Evolutionary conservation across 2,888 invertebrate species (phyloP).

Genomic region (Hirtodrosophila cameraria): DNA sequence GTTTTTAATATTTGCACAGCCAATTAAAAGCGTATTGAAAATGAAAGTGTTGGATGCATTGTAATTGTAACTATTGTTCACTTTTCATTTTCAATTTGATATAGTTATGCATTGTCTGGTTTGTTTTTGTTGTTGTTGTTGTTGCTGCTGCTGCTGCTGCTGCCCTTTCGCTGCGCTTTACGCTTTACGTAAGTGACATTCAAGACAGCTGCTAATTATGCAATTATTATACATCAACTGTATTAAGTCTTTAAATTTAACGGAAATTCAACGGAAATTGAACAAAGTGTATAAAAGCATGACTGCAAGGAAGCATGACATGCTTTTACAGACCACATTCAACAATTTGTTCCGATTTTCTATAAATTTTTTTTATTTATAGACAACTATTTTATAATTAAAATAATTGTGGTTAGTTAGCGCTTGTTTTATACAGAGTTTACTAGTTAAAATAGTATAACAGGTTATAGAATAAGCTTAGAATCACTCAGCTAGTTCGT

Average conservation of each 20-base stretch:
- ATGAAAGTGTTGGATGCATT: constrained; percentile 68
- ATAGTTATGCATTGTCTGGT: constrained; percentile 66
- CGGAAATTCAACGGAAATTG: constrained; percentile 26
- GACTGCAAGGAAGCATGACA: too few species aligned
- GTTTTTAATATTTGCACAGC: constrained; percentile 37
- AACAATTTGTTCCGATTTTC: too few species aligned
- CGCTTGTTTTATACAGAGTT: too few species aligned
- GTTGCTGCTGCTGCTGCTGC: constrained; percentile 18
- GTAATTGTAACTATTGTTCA: constrained; percentile 51
- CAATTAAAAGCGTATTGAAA: constrained; percentile 61
- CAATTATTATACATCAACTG: constrained; percentile 55
- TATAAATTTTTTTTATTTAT: too few species aligned
- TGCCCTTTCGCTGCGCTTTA: constrained; percentile 63
- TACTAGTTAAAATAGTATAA: too few species aligned
- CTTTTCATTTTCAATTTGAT: constrained; percentile 58
- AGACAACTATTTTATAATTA: too few species aligned
- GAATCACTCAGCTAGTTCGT: too few species aligned
- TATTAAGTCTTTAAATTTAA: constrained; percentile 18
- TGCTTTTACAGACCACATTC: too few species aligned
- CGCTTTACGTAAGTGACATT: constrained; percentile 64
- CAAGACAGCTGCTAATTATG: constrained; percentile 63
- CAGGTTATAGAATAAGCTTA: too few species aligned
- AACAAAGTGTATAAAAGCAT: constrained; percentile 10
- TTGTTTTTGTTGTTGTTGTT: constrained; percentile 16
- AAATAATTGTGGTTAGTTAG: too few species aligned